Evolutionary conservation across 37 sponge, comb jelly and placozoan genomes (phyloP).

Genomic region (Diacarnus erythraeanus): DNA sequence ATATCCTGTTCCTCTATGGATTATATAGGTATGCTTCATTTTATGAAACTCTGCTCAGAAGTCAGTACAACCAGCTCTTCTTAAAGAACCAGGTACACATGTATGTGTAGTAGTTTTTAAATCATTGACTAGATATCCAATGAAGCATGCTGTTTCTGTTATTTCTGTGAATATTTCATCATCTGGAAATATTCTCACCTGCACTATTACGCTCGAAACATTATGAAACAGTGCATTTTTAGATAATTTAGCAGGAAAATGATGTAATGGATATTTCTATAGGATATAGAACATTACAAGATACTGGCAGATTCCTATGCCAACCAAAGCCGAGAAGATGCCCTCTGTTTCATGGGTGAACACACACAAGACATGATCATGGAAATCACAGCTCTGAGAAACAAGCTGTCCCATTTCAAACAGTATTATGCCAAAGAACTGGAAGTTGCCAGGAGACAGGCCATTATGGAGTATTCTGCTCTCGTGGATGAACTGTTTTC

Average conservation of each 20-base stretch:
- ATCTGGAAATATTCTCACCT: background rate
- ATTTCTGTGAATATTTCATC: too few species aligned
- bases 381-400: slow-evolving; percentile 71
- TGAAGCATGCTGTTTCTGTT: too few species aligned
- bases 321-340: slow-evolving; percentile 25
- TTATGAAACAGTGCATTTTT: background rate
- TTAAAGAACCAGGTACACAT: slow-evolving; percentile 37
- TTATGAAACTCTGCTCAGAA: slow-evolving; percentile 61
- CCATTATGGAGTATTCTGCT: slow-evolving; percentile 29
- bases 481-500: slow-evolving; percentile 48
- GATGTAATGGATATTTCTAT: background rate
- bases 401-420: slow-evolving; percentile 40
- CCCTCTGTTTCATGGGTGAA: slow-evolving; percentile 27
- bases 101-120: background rate
- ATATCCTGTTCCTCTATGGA: too few species aligned
- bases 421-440: slow-evolving; percentile 11
- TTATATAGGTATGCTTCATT: slow-evolving; percentile 71
- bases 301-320: background rate
- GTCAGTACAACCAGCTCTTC: slow-evolving; percentile 63
- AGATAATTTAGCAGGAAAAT: background rate
- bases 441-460: slow-evolving; percentile 5
- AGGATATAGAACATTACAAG: slow-evolving; percentile 65
- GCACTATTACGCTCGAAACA: background rate
- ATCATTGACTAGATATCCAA: too few species aligned
- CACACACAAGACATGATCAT: slow-evolving; percentile 50